These are phyloP conservation scores for Standfussiana lucernea DNA, from an alignment of 2,888 invertebrate species.

Conservation along the genomic window DNA sequence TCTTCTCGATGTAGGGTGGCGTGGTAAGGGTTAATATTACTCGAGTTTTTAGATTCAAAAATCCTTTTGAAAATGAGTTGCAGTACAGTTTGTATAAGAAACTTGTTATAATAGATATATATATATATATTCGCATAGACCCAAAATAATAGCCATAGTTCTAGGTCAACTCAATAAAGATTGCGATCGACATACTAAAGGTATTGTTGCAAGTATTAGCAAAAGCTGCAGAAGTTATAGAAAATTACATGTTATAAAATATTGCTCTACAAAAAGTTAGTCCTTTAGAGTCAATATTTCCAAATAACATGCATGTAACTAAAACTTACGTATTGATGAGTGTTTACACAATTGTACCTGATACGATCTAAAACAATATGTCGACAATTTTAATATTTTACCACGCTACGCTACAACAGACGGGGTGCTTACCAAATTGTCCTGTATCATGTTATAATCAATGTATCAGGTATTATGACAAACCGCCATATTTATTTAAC, in stretches of 20 bases:
- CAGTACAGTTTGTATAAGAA: neutral
- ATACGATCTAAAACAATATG: neutral
- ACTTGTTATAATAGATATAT: conserved; percentile 8
- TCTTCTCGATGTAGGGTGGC: conserved; percentile 1
- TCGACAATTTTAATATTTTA: neutral
- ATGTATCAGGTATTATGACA: conserved; percentile 58
- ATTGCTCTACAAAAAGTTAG: neutral
- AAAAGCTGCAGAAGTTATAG: neutral
- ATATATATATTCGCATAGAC: neutral
- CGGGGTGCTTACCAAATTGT: conserved; percentile 33
- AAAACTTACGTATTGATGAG: too few species aligned
- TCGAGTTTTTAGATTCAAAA: too few species aligned
- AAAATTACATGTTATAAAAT: neutral
- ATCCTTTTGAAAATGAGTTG: neutral
- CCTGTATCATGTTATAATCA: conserved; percentile 43
- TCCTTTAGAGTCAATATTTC: neutral
- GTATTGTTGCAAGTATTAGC: neutral
- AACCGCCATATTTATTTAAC: conserved; percentile 84
- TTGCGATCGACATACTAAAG: neutral
- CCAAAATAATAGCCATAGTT: neutral
- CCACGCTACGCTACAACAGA: conserved; percentile 14
- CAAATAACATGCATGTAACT: neutral
- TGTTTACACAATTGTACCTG: too few species aligned
- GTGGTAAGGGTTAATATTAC: neutral
- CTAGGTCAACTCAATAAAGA: neutral